Evolutionary conservation across 2,797 vertebrate species (phyloP), one percentile per base, ranked within the genome.

Genomic region (Myotis planiceps): DNA sequence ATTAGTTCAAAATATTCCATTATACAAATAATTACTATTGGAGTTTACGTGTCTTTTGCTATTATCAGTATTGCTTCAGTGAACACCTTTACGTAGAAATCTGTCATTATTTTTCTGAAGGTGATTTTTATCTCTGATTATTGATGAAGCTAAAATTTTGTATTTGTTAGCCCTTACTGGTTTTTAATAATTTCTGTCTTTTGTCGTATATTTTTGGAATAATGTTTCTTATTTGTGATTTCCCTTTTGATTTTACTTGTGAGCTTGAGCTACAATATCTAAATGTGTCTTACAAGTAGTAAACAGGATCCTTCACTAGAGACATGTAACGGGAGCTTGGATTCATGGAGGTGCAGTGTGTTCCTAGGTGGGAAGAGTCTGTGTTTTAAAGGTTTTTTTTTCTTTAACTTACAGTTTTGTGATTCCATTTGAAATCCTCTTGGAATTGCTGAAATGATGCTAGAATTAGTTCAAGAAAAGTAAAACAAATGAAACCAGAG

Each of bases 111-210:
- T 83, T 91, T 84, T 51, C 42, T 34, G 51, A 58, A 76, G 68
- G 53, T n/a, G 66, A 72, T 76, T 39, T 94, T 93, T 34, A 71
- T 72, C 27, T 81, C 47, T 86, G 9, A 66, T 72, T 90, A 29
- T 80, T 79, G 78, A 49, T 32, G 23, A 81, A 78, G 8, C 53
- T 79, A 84, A 88, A 86, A 69, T 85, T 42, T 75, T 14, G 5
- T 58, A 63, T 68, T 66, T 90, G 9, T 87, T 90, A n/a, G 25
- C 39, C 49, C n/a, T 60, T 58, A 81, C 19, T 29, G 4, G 4
- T 45, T 91, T 94, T 78, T 45, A 79, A 87, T 29, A 92, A 39
- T 75, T 55, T 60, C 69, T 47, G 47, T 95, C 39, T 63, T 88
- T 93, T n/a, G 23, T 82, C 23, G n/a, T 39, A 27, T 19, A 63